Base-by-base conservation (phyloP, 2,113 vertebrate species). In the Apodemus sylvaticus region DNA sequence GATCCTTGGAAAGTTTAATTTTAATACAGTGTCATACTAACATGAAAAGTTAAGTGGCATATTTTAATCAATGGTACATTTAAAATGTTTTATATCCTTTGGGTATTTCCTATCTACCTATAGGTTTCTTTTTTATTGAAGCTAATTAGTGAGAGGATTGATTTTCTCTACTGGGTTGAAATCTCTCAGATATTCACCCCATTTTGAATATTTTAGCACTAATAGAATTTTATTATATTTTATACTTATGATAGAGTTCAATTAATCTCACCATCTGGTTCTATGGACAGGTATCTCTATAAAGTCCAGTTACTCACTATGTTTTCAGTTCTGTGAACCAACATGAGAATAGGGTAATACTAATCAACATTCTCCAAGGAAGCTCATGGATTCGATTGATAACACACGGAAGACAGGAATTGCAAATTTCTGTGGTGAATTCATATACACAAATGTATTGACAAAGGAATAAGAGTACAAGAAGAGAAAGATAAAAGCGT, bases 201-300 rank as follows among this genome's bases (percentile, higher is more conserved):
- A 70, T 66, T 91, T 88, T 88, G 58, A 94, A 89, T 82, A 88
- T 91, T 88, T 94, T 6, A 81, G 42, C 86, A 86, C 22, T 53
- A 68, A 10, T n/a, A 85, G 8, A 85, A 79, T 36, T 93, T 93
- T 92, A 93, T 85, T 95, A 83, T 86, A 89, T 81, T 10, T 53
- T 92, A 94, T 34, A 3, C 12, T 91, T 34, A 26, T 94, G n/a
- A 86, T 64, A 79, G 14, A 90, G 95, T 95, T 90, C 24, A 92
- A 60, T 93, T 93, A 51, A 76, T 81, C 60, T 76, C 3, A 70
- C 14, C 58, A 11, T 74, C 55, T 83, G 12, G 2, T 48, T 92
- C 36, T 89, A n/a, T 45, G 88, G 70, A 89, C 53, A 86, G 7
- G 3, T 86, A 10, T 11, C 6, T 94, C 66, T 36, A 34, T 14